A percentile compares a stretch with the other conserved stretches of the same genome.
These are phyloP conservation scores for Lasiurus cinereus DNA, from an alignment of 2,113 vertebrate species.

Conservation along the genomic window DNA sequence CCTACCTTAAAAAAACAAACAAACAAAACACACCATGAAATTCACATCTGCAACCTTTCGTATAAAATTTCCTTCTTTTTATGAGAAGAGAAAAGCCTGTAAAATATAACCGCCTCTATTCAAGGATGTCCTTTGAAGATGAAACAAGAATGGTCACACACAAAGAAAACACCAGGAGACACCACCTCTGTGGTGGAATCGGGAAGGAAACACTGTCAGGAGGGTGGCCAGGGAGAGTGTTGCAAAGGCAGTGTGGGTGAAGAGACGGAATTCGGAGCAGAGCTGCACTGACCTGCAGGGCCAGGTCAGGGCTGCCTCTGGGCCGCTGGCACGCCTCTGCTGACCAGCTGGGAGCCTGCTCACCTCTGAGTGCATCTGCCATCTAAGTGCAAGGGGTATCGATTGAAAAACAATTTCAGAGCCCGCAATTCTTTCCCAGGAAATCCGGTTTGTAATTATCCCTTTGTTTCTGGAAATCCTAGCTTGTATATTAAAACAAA, in stretches of 20 bases:
- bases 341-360: background rate
- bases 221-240: background rate
- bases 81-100: background rate
- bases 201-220: background rate
- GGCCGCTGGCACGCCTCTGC: background rate
- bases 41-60: background rate
- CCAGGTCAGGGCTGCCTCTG: background rate
- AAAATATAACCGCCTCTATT: background rate
- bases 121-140: background rate
- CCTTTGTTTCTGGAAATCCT: background rate
- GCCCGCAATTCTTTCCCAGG: background rate
- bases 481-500: background rate
- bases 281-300: background rate
- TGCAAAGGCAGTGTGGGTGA: background rate
- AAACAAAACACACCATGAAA: background rate
- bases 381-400: slow-evolving; percentile 1
- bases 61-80: background rate
- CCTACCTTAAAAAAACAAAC: background rate
- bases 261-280: background rate
- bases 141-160: background rate
- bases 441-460: slow-evolving; percentile 35
- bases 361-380: slow-evolving; percentile 28
- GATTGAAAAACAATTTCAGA: slow-evolving; percentile 67
- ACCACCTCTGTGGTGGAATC: background rate
- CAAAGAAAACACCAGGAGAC: background rate